Evolutionary conservation across 2,888 invertebrate species (phyloP), one percentile per base, ranked within the genome.

Genomic region (Microctonus brassicae): DNA sequence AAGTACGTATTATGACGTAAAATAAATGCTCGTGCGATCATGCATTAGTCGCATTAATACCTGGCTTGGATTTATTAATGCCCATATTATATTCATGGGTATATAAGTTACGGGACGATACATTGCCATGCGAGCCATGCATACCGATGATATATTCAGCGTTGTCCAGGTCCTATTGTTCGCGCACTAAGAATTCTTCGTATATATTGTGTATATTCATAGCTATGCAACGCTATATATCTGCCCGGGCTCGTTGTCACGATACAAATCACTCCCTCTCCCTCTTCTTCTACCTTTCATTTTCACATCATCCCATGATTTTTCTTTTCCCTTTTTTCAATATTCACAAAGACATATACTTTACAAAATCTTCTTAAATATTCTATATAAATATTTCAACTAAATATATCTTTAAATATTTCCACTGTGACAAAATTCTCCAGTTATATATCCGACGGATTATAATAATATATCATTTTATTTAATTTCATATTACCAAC

Each of bases 1-100:
- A 47, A 2, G 20, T 6, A n/a, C n/a, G n/a, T n/a, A 33, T 22
- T 29, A 17, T 22, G 10, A 13, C n/a, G 22, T 33, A 29, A 20
- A 85, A 85, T 85, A 86, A 84, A 85, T 86, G 82, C 80, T 74
- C 76, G 76, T n/a, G 75, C 78, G 77, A 78, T 83, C 84, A 84
- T 84, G 82, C 84, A 84, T 86, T 86, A 86, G 84, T 82, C 82
- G 83, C 82, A 83, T 86, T 85, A 86, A 86, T 86, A 85, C 80
- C 71, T 78, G 79, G 82, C 79, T 83, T 81, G 81, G 81, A 85
- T 85, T 86, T 85, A 86, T 86, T 85, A 85, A 85, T 86, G 84
- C 79, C 82, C 84, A 82, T 84, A 85, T 85, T 83, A 86, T 84
- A 86, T 84, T 84, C 83, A 80, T 83, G 78, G 78, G 78, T 77